phyloP scores from a whole-genome alignment of 2,797 vertebrate species.

The Acomys russatus region DNA sequence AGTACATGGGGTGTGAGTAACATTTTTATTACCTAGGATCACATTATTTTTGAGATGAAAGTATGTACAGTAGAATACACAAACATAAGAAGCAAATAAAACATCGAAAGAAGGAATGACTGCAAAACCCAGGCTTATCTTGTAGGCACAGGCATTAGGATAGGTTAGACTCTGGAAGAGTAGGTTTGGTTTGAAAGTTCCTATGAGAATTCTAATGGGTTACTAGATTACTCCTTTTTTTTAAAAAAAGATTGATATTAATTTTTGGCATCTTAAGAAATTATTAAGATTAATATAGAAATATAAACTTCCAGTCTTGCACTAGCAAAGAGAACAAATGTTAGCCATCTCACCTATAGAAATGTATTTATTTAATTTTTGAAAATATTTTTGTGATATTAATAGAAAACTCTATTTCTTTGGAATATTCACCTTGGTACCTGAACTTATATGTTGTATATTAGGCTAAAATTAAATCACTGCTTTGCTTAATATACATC shows the following conservation, averaged over 20 bases:
- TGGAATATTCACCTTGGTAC: background rate
- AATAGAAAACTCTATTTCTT: background rate
- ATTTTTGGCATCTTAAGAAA: background rate
- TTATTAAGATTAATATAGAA: constrained; percentile 10
- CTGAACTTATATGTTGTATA: background rate
- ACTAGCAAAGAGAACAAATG: background rate
- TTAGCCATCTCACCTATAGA: background rate
- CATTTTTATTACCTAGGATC: background rate
- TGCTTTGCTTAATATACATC: background rate
- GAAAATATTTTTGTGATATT: constrained; percentile 22
- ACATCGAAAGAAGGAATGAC: background rate
- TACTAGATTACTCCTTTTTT: background rate
- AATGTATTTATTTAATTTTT: constrained; percentile 15
- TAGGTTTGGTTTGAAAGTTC: constrained; percentile 9
- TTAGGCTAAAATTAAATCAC: background rate
- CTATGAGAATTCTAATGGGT: background rate
- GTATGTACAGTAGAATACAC: background rate
- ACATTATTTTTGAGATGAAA: constrained; percentile 14
- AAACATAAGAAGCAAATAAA: background rate
- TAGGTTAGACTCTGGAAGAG: background rate
- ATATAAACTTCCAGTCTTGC: background rate
- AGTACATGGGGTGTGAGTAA: background rate
- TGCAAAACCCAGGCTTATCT: background rate
- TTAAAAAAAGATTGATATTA: background rate
- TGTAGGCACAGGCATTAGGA: background rate